Base-by-base conservation (phyloP, 2,888 invertebrate species). In the Atethmia centrago region DNA sequence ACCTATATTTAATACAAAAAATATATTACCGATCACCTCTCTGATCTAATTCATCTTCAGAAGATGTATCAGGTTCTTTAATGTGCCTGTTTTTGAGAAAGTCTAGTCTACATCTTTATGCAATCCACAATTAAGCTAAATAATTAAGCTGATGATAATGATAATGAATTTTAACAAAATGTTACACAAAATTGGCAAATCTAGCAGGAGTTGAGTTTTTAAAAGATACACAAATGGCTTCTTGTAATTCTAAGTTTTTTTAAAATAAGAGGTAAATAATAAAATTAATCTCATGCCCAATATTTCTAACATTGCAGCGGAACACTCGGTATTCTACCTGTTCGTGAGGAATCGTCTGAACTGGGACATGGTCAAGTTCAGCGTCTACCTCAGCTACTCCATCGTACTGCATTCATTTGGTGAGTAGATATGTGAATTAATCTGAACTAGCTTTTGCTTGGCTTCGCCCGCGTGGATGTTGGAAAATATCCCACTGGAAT, bases 401-500 rank as follows among this genome's bases (percentile, higher is more conserved):
- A 96, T 96, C 45, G 49, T 96, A 2, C 86, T 96, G 25, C 96
- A 96, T 87, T 95, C 96, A 1, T 90, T 95, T 59, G 96, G 96
- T 96, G 83, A 93, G 92, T 90, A 53, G 3, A 31, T 10, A 12
- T 47, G 21, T 9, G 28, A 8, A 28, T 2, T 3, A 62, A 25
- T 12, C 12, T 28, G 8, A 62, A 25, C n/a, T n/a, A n/a, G n/a
- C n/a, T n/a, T n/a, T n/a, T n/a, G n/a, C n/a, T n/a, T n/a, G n/a
- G n/a, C n/a, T n/a, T n/a, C n/a, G n/a, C n/a, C n/a, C n/a, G n/a
- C n/a, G n/a, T n/a, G n/a, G n/a, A n/a, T n/a, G n/a, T n/a, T n/a
- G n/a, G n/a, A n/a, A n/a, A n/a, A n/a, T n/a, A n/a, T n/a, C n/a
- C n/a, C n/a, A n/a, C n/a, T n/a, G n/a, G n/a, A n/a, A n/a, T n/a